Base-by-base conservation (phyloP, 1,140 invertebrate species). In the Trichoplusia ni region DNA sequence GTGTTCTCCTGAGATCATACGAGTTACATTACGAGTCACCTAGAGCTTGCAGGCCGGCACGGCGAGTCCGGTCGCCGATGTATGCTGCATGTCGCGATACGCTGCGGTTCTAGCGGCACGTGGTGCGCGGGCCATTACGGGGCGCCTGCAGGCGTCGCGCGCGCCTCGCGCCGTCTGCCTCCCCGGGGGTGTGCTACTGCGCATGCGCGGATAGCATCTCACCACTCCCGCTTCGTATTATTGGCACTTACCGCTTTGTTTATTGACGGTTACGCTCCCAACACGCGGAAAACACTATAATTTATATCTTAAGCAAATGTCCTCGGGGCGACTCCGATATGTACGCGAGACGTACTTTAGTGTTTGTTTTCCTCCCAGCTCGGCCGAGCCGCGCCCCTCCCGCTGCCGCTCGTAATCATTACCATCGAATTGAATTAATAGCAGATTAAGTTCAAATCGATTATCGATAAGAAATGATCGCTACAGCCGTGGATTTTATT, bases 111-210 rank as follows among this genome's bases (percentile, higher is more conserved):
- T 13, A 8, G 8, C 2, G 11, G 35, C 8, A 3, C 4, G 51
- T 18, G 11, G 54, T 58, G 18, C 18, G 18, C 11, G 42, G 35
- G 66, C 60, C 54, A 63, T 68, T 51, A 59, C 21, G 37, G 38
- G 51, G 47, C 31, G 54, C 61, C 67, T 33, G 21, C 8, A 42
- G 67, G 61, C 53, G 19, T 14, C 38, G 13, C 4, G 58, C 40
- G 31, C 11, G 51, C 21, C 5, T 29, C 44, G 63, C 5, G n/a
- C 49, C 21, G 14, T 47, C 51, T n/a, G 54, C 19, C 8, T 49
- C 62, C 62, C 54, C 23, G 60, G 29, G 59, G 66, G 49, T 35
- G 13, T 35, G 66, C 60, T 38, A 53, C 66, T 31, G 60, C 44
- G 25, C 35, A 16, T 54, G 35, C 37, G 37, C 27, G 27, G 67